Base-by-base conservation (phyloP, 2,888 invertebrate species). In the Bunonema sp. region DNA sequence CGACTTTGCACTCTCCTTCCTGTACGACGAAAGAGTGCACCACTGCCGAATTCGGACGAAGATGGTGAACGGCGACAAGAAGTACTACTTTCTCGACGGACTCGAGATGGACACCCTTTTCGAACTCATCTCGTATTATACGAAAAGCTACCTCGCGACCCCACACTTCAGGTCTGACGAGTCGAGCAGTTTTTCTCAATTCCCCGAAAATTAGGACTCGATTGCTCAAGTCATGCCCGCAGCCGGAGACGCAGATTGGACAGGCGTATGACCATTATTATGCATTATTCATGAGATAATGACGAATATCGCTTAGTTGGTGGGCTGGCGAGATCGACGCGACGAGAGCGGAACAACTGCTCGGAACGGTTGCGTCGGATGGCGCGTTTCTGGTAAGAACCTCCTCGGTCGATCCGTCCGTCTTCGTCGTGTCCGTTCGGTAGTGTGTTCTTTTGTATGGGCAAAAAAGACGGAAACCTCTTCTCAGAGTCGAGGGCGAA, bases 351-450 rank as follows among this genome's bases (percentile, higher is more conserved):
- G 66, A 97, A 70, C 84, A 87, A 52, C 77, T 86, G 69, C 72
- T 97, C 43, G 80, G 81, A 51, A 78, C 82, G 54, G 79, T 50
- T 26, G 26, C 80, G 44, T 79, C 79, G 3, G 87, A 93, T 67
- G 93, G 93, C 0, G 87, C 91, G 0, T 97, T 88, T 72, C 74
- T 97, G 26, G 86, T 97, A 5, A 75, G 97, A 40, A 83, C 84
- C 3, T 86, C 84, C 67, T 85, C 85, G 58, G 82, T 82, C 55
- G 87, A 87, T 52, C 73, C 75, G 0, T 80, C 80, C 54, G 82
- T 82, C 0, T 89, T 82, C 70, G 86, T 87, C n/a, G 84, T 93
- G 57, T 89, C 88, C 45, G 88, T 91, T 70, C 80, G 85, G 79
- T 83, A 69, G 41, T 48, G 10, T 24, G 31, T 44, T 44, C 20